phyloP scores from a whole-genome alignment of 2,888 invertebrate species.

The Nudaria mundana region DNA sequence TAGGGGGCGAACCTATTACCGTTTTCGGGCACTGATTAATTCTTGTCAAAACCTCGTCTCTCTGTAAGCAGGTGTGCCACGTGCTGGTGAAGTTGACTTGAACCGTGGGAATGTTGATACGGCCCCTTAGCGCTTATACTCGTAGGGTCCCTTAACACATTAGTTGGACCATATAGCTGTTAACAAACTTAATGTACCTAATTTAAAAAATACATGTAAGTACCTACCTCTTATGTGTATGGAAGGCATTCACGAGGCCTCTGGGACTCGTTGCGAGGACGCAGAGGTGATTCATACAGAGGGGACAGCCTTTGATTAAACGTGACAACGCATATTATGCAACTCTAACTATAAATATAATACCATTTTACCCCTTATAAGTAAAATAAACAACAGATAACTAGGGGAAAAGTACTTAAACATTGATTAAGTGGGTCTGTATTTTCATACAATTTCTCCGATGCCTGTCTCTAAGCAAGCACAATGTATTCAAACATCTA shows the following conservation, averaged over 20 bases:
- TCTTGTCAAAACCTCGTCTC: no score
- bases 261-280: conserved; percentile 9
- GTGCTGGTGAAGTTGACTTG: no score
- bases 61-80: no score
- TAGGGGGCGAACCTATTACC: no score
- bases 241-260: conserved; percentile 10
- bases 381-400: conserved; percentile 1
- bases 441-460: background rate
- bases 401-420: background rate
- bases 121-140: no score
- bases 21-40: no score
- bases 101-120: no score
- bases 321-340: conserved; percentile 14
- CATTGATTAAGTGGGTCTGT: background rate
- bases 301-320: conserved; percentile 11
- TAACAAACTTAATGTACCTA: no score
- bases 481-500: background rate
- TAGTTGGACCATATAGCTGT: no score
- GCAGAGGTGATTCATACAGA: conserved; percentile 2
- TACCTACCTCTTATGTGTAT: no score
- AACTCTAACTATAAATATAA: conserved; percentile 1
- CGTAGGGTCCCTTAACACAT: no score
- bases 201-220: no score
- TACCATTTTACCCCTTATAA: background rate
- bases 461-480: background rate